phyloP scores from a whole-genome alignment of 2,888 invertebrate genomes.

The Hypercompe scribonia region DNA sequence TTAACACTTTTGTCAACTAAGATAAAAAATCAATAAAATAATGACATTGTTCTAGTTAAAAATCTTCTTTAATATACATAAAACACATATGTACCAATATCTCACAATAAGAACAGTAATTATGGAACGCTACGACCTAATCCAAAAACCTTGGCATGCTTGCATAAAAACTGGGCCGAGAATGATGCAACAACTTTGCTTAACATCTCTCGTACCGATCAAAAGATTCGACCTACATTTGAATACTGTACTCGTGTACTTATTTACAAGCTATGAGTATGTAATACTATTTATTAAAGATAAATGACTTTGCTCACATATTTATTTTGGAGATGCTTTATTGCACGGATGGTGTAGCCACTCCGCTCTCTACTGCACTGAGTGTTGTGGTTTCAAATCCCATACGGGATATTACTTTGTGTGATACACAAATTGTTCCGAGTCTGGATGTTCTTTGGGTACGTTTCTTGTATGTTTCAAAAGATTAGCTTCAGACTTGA shows the following conservation, averaged over 20 bases:
- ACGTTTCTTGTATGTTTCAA: too few species aligned
- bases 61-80: neutral
- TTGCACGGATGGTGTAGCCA: too few species aligned
- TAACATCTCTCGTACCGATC: conserved; percentile 39
- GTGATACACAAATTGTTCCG: too few species aligned
- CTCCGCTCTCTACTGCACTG: too few species aligned
- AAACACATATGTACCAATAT: conserved; percentile 30
- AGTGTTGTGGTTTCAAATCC: too few species aligned
- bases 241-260: conserved; percentile 1
- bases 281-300: neutral
- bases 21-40: neutral
- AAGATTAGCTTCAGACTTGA: neutral
- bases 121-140: conserved; percentile 60
- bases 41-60: neutral
- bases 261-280: conserved; percentile 2
- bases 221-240: conserved; percentile 47
- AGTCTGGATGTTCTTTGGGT: too few species aligned
- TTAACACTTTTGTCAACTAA: too few species aligned
- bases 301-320: neutral
- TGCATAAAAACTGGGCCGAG: conserved; percentile 56
- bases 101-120: conserved; percentile 45
- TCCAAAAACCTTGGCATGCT: conserved; percentile 65
- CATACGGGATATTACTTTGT: too few species aligned
- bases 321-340: neutral
- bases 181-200: conserved; percentile 54